Evolutionary conservation across 37 sponge, comb jelly and placozoan genomes (phyloP).

Genomic region (Spongilla lacustris): DNA sequence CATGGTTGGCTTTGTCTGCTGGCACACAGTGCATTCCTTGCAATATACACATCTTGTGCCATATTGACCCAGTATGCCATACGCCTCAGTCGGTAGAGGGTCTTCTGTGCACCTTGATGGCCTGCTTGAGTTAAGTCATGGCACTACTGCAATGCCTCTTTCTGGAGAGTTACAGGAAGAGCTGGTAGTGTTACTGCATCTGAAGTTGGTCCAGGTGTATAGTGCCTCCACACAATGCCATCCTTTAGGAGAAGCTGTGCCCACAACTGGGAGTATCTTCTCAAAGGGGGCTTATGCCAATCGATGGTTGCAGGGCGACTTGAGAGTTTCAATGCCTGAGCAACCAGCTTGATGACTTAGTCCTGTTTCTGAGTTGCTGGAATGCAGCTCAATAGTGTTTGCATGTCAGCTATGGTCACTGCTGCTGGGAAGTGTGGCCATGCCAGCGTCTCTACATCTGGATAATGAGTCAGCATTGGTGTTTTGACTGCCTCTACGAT

Average conservation of each 20-base stretch:
- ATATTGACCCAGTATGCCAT: constrained; percentile 61
- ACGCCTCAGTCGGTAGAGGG: constrained; percentile 33
- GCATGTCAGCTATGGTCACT: not conserved
- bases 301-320: not conserved
- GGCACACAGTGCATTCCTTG: constrained; percentile 40
- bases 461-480: constrained; percentile 70
- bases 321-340: not conserved
- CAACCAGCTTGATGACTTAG: not conserved
- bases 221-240: constrained; percentile 52
- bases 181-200: constrained; percentile 24
- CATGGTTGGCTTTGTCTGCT: constrained; percentile 20
- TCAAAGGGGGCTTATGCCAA: constrained; percentile 28
- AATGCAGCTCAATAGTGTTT: not conserved
- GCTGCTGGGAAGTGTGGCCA: not conserved
- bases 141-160: not conserved
- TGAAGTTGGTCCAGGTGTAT: constrained; percentile 26
- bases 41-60: constrained; percentile 54
- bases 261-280: constrained; percentile 54
- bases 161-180: constrained; percentile 10
- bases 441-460: not conserved
- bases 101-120: constrained; percentile 66
- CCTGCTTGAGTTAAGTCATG: constrained; percentile 44
- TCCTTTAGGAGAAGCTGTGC: constrained; percentile 31
- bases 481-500: constrained; percentile 42
- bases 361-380: not conserved